Evolutionary conservation across 2,888 invertebrate species (phyloP), one percentile per base, ranked within the genome.

Genomic region (Melipona bicolor): DNA sequence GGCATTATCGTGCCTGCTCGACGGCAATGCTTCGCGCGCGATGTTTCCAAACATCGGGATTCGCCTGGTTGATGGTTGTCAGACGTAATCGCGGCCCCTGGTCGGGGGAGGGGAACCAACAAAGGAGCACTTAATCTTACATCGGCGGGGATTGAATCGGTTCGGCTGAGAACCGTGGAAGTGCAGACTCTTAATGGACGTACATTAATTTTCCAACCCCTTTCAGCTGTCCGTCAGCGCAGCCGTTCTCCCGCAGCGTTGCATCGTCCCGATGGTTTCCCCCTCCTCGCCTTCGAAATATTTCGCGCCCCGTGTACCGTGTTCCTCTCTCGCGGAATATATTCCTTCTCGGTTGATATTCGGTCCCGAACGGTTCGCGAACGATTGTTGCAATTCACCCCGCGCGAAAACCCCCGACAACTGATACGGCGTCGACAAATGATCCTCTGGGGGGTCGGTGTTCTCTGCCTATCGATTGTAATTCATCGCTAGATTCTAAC

Each of bases 41-140:
- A n/a, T 52, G 75, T 68, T 68, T 68, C 62, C 61, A 73, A 73
- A 79, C 56, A 50, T 72, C 54, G 64, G 61, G 62, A 68, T 73
- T 73, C 27, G 3, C n/a, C 11, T 43, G 17, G 75, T 49, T 62
- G 61, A 62, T 43, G 75, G 36, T 64, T 71, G 77, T 81, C 65
- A 52, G 74, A 68, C 43, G 59, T 54, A 77, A 70, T 80, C 70
- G 79, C 56, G 52, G 62, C 49, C 43, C 43, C 77, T 49, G 72
- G 56, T 73, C 67, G 61, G 43, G 43, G 43, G 43, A 9, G 9
- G 36, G 49, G 15, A 21, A 11, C 43, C 77, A 82, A 88, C 79
- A 88, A 88, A 88, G 75, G 79, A 78, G 78, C 83, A 83, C 87
- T 85, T 88, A 84, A 85, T 88, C 83, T 84, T 80, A 86, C 64